A percentile compares a stretch with the other conserved stretches of the same genome.
Conservation (phyloP, 2,888 invertebrate species). For the Achlya flavicornis region DNA sequence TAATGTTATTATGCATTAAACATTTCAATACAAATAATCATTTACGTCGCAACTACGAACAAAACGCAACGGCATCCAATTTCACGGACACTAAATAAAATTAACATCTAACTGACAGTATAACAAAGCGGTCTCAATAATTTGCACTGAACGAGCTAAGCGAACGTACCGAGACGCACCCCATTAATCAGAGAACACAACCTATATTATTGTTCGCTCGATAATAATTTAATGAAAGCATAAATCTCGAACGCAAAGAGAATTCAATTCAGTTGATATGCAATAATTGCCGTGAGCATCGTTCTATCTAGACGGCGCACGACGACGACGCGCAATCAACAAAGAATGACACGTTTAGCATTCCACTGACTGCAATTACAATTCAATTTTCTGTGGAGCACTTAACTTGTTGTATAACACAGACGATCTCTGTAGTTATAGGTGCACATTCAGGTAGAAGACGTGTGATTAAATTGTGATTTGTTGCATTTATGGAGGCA, state of each 20-base stretch:
- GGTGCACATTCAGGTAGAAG: conserved; percentile 22
- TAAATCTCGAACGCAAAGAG: conserved; percentile 47
- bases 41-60: conserved; percentile 35
- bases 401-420: conserved; percentile 55
- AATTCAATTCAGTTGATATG: conserved; percentile 74
- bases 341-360: conserved; percentile 69
- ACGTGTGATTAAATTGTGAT: conserved; percentile 53
- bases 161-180: conserved; percentile 52
- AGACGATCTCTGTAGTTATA: conserved; percentile 31
- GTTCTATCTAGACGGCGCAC: conserved; percentile 40
- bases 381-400: conserved; percentile 70
- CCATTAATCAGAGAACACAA: conserved; percentile 65
- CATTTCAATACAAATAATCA: conserved; percentile 67
- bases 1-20: conserved; percentile 56
- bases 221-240: conserved; percentile 65
- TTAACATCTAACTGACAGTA: conserved; percentile 73
- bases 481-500: conserved; percentile 34
- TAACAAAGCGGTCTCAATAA: conserved; percentile 80
- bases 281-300: conserved; percentile 63
- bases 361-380: conserved; percentile 72
- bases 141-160: conserved; percentile 70
- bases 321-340: conserved; percentile 53
- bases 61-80: conserved; percentile 67
- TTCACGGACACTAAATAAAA: conserved; percentile 82
- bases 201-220: conserved; percentile 38